Evolutionary conservation across 2,888 invertebrate species (phyloP).

Genomic region (Apodemia duryi): DNA sequence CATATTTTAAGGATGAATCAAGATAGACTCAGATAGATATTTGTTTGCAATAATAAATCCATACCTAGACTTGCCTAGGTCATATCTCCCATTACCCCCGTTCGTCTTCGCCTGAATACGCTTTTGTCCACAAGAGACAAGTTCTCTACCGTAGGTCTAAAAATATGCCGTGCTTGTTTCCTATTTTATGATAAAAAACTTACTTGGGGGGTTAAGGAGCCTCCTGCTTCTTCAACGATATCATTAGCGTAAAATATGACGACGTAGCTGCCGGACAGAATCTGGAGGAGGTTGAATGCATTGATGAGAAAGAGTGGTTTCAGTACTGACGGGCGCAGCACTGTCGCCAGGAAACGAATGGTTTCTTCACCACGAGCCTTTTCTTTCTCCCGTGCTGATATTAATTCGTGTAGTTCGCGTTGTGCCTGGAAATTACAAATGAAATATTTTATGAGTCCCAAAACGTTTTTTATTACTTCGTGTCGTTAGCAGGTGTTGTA

Average conservation of each 20-base stretch:
- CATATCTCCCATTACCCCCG: too few species aligned
- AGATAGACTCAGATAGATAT: too few species aligned
- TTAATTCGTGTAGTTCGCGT: conserved; percentile 81
- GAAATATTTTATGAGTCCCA: neutral
- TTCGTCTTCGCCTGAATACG: too few species aligned
- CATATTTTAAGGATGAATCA: too few species aligned
- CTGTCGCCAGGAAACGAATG: conserved; percentile 73
- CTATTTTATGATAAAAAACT: conserved; percentile 31
- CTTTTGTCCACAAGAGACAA: too few species aligned
- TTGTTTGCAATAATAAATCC: too few species aligned
- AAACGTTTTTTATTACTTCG: too few species aligned
- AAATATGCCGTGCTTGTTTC: too few species aligned
- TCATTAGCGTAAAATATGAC: conserved; percentile 90
- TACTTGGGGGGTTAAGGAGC: conserved; percentile 60
- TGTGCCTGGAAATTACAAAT: conserved; percentile 63
- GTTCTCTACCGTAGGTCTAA: too few species aligned
- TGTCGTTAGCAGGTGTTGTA: too few species aligned
- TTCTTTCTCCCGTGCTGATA: conserved; percentile 80
- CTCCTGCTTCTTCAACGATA: conserved; percentile 81
- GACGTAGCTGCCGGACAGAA: conserved; percentile 86
- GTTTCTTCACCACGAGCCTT: conserved; percentile 64
- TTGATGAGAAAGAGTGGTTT: conserved; percentile 87
- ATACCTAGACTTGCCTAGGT: too few species aligned
- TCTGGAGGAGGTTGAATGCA: conserved; percentile 85
- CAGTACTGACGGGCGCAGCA: conserved; percentile 79